phyloP scores from a whole-genome alignment of 2,888 invertebrate species.

The Drymonia ruficornis region DNA sequence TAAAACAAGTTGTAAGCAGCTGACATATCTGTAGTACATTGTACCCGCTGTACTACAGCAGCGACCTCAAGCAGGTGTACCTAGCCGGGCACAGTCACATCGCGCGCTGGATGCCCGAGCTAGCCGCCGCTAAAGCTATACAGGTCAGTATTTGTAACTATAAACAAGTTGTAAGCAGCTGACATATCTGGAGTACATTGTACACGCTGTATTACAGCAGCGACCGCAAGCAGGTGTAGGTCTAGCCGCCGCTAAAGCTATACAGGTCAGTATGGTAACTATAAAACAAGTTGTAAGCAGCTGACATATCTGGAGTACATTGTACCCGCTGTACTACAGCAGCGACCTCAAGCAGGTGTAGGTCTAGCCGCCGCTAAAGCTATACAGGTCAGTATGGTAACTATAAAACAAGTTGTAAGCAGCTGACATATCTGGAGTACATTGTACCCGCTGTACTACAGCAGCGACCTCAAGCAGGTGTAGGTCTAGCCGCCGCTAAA shows the following conservation, averaged over 20 bases:
- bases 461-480: slow-evolving; percentile 82
- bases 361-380: slow-evolving; percentile 81
- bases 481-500: slow-evolving; percentile 83
- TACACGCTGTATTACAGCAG: slow-evolving; percentile 86
- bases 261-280: slow-evolving; percentile 78
- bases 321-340: slow-evolving; percentile 87
- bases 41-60: slow-evolving; percentile 86
- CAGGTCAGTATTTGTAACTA: slow-evolving; percentile 72
- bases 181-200: slow-evolving; percentile 90
- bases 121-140: slow-evolving; percentile 83
- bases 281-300: slow-evolving; percentile 83
- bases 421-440: slow-evolving; percentile 90
- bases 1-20: slow-evolving; percentile 84
- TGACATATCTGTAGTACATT: slow-evolving; percentile 90
- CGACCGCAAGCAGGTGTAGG: slow-evolving; percentile 84
- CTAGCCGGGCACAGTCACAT: slow-evolving; percentile 81
- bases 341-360: slow-evolving; percentile 84
- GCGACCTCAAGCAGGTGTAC: slow-evolving; percentile 83
- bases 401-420: slow-evolving; percentile 78
- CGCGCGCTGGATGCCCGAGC: slow-evolving; percentile 85
- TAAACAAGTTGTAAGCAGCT: slow-evolving; percentile 84
- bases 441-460: slow-evolving; percentile 86
- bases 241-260: slow-evolving; percentile 80
- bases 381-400: slow-evolving; percentile 80
- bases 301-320: slow-evolving; percentile 89